Evolutionary conservation across 2,113 vertebrate species (phyloP), one percentile per base, ranked within the genome.

Genomic region (Pluvialis apricaria): DNA sequence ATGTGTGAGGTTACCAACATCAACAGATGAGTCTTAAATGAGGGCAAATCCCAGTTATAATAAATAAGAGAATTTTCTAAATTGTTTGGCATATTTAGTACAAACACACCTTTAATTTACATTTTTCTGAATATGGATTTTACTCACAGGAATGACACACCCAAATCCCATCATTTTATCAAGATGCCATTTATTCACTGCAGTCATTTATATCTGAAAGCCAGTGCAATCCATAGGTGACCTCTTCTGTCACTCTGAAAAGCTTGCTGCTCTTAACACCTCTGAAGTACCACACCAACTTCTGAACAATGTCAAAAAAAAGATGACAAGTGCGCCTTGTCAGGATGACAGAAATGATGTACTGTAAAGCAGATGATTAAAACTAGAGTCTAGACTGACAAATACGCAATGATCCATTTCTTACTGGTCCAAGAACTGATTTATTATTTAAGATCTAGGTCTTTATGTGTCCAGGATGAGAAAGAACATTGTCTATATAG

Each of bases 301-400:
- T 70, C 75, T 83, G 82, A 83, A 75, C 45, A 71, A 62, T 16
- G 38, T 58, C 89, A 88, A 40, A 85, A 85, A 85, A 90, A 54
- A 62, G 25, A 61, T 86, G 92, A 90, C 51, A 88, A 88, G 45
- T 75, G 40, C 52, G 32, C 28, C 80, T 80, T 92, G 72, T 86
- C 90, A 91, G 52, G 60, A 26, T 38, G 91, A 81, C 51, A 86
- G 57, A 52, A 40, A 71, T 72, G 58, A 86, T 68, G 34, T 44
- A 42, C 38, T 36, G 5, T 77, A 90, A 92, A 96, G n/a, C 7
- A 83, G 47, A 92, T 93, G 69, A 94, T 54, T 94, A 96, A 86
- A 96, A 81, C 42, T 32, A 20, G 70, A 69, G 10, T 66, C 60
- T 71, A 55, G 68, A 68, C 47, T 86, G 82, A 70, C 49, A 88